Conservation (phyloP, 2,797 vertebrate species). For the Cygnus olor region DNA sequence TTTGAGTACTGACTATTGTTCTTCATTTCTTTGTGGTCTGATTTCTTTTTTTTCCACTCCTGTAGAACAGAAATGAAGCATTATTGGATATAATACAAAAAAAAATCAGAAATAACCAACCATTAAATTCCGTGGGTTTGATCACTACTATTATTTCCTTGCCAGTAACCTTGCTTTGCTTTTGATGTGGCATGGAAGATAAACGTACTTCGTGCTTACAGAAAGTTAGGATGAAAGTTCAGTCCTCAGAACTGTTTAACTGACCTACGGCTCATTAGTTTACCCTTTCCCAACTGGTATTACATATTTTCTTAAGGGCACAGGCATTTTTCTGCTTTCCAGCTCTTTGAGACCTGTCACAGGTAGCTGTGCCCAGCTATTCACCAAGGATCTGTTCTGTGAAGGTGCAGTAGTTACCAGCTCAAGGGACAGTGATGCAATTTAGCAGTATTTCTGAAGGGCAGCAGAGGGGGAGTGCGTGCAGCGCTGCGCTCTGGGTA, state of each 20-base stretch:
- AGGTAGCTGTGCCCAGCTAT: fast-evolving
- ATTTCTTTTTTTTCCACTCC: not conserved
- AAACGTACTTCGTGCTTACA: not conserved
- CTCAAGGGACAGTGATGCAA: not conserved
- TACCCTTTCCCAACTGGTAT: fast-evolving
- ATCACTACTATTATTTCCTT: not conserved
- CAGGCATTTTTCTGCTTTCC: fast-evolving
- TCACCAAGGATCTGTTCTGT: no score
- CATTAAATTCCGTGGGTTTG: not conserved
- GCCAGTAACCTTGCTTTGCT: not conserved
- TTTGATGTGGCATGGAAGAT: not conserved
- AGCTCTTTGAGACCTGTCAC: not conserved
- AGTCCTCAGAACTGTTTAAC: not conserved
- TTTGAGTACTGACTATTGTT: no score
- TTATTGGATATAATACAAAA: not conserved
- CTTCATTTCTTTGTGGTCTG: no score
- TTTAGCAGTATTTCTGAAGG: not conserved
- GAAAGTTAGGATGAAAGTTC: not conserved
- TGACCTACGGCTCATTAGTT: not conserved
- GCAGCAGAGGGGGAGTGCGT: fast-evolving
- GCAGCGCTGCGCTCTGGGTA: fast-evolving
- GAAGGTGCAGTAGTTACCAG: fast-evolving
- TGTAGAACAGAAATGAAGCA: not conserved
- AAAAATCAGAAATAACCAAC: not conserved
- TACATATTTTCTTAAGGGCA: fast-evolving